phyloP scores from a whole-genome alignment of 2,113 vertebrate genomes.

The Zeus faber region DNA sequence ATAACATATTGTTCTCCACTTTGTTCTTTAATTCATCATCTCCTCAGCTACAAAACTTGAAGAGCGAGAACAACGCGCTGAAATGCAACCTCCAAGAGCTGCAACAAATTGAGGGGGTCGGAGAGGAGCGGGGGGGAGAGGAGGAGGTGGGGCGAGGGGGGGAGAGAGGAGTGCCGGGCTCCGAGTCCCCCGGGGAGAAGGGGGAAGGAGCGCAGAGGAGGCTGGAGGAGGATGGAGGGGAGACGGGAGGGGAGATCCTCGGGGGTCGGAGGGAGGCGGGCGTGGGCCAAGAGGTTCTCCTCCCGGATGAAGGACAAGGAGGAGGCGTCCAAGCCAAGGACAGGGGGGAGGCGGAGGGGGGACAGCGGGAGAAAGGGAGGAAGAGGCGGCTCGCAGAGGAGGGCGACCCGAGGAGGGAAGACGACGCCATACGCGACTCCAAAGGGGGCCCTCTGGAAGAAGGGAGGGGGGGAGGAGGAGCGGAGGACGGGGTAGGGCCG shows the following conservation, averaged over 20 bases:
- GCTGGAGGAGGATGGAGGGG: conserved; percentile 31
- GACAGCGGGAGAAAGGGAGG: conserved; percentile 48
- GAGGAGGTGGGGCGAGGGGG: conserved; percentile 16
- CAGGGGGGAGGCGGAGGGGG: conserved; percentile 73
- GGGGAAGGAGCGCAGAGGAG: conserved; percentile 64
- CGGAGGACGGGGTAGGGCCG: conserved; percentile 10
- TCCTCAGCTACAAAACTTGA: conserved; percentile 72
- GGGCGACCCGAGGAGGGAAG: conserved; percentile 20
- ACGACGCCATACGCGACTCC: conserved; percentile 18
- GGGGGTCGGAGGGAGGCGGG: conserved; percentile 65
- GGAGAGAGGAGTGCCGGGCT: conserved; percentile 56
- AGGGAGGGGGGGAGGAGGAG: conserved; percentile 3
- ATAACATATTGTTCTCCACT: too few relatives aligned
- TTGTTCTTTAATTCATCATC: background rate
- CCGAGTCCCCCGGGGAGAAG: conserved; percentile 52
- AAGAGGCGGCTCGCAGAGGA: conserved; percentile 40
- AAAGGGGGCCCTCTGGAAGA: too few relatives aligned
- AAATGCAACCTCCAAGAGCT: conserved; percentile 63
- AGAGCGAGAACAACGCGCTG: conserved; percentile 71
- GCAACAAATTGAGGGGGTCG: conserved; percentile 36
- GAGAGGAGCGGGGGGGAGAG: conserved; percentile 19
- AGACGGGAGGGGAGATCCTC: conserved; percentile 47
- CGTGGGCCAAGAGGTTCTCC: conserved; percentile 69
- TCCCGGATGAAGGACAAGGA: conserved; percentile 28
- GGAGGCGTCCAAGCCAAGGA: conserved; percentile 33